A percentile compares a stretch with the other conserved stretches of the same genome.
Evolutionary conservation across 2,797 vertebrate genomes (phyloP).

Genomic region (Rhabdomys pumilio): DNA sequence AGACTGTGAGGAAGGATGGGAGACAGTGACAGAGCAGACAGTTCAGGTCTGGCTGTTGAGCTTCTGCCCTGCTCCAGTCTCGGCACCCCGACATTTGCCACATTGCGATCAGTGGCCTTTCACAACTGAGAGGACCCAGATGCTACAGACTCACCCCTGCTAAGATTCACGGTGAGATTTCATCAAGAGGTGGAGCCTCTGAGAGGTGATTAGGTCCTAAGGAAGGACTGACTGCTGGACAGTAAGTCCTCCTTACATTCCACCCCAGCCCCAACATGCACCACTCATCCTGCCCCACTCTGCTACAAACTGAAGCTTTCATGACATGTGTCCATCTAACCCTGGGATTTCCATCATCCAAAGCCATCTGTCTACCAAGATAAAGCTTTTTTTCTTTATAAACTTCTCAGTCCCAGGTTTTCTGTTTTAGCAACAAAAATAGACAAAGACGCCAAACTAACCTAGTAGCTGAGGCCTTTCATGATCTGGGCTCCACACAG

Average conservation of each 20-base stretch:
- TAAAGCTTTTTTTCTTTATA: neutral
- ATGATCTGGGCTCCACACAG: fast-evolving
- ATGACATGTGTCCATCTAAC: neutral
- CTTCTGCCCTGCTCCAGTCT: neutral
- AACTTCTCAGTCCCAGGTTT: neutral
- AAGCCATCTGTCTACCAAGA: neutral
- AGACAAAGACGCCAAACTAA: neutral
- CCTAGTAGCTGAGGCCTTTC: neutral
- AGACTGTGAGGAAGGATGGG: neutral
- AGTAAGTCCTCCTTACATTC: neutral
- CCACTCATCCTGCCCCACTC: neutral
- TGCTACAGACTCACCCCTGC: neutral
- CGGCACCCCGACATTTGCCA: no score
- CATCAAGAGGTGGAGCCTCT: neutral
- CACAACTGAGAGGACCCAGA: neutral
- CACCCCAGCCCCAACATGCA: neutral
- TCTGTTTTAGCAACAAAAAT: neutral
- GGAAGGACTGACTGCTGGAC: no score
- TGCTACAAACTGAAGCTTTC: neutral
- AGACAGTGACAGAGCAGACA: neutral
- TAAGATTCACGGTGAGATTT: neutral
- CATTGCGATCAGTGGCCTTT: neutral
- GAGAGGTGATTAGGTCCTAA: neutral
- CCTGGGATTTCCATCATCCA: neutral
- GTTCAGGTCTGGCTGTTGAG: neutral